phyloP scores from a whole-genome alignment of 1,140 invertebrate genomes.

The Drosophila saltans region DNA sequence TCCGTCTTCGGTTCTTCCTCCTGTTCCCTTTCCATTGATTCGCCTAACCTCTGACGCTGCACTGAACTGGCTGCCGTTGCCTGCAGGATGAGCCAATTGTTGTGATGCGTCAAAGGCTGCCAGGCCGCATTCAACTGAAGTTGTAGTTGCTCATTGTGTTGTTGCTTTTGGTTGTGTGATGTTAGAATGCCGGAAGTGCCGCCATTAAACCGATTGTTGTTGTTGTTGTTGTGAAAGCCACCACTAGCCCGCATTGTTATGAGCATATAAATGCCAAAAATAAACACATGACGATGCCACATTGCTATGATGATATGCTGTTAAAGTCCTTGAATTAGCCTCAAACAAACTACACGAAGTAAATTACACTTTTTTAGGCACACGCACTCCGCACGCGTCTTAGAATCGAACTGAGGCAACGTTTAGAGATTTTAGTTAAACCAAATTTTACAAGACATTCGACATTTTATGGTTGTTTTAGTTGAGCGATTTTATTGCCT shows the following conservation, averaged over 20 bases:
- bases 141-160: slow-evolving; percentile 39
- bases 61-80: slow-evolving; percentile 65
- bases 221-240: slow-evolving; percentile 26
- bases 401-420: slow-evolving; percentile 66
- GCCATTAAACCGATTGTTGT: slow-evolving; percentile 58
- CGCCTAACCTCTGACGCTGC: slow-evolving; percentile 29
- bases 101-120: slow-evolving; percentile 63
- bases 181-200: slow-evolving; percentile 50
- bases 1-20: slow-evolving; percentile 18
- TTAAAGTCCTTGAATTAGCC: slow-evolving; percentile 18
- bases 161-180: slow-evolving; percentile 14
- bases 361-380: slow-evolving; percentile 4
- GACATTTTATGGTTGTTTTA: slow-evolving; percentile 74
- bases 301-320: slow-evolving; percentile 28
- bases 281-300: slow-evolving; percentile 58
- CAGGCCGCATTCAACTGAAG: slow-evolving; percentile 63
- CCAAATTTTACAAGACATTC: slow-evolving; percentile 58
- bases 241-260: slow-evolving; percentile 32
- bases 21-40: not conserved
- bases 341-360: slow-evolving; percentile 2
- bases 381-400: slow-evolving; percentile 56
- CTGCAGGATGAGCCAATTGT: slow-evolving; percentile 77
- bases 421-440: slow-evolving; percentile 47
- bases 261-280: slow-evolving; percentile 48
- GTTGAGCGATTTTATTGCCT: slow-evolving; percentile 71